Evolutionary conservation across 1,140 invertebrate species (phyloP), one percentile per base, ranked within the genome.

Genomic region (Patella vulgata): DNA sequence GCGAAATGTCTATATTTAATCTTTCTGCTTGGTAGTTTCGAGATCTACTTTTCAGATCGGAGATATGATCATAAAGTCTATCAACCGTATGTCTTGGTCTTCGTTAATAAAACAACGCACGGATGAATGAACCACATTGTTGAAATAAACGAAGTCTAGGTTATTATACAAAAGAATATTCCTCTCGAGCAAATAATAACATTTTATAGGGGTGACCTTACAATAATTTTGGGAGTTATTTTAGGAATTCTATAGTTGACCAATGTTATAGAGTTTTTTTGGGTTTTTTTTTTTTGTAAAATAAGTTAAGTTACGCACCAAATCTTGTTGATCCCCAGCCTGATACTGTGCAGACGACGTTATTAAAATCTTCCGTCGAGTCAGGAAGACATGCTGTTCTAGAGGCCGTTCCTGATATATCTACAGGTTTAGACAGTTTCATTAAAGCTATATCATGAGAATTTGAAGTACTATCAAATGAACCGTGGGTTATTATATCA

Each of bases 391-490:
- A 75, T 1, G 73, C 75, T 1, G 64, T 50, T n/a, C 63, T 61
- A 3, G 50, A 44, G 40, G 63, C 58, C 5, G 46, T 53, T 14
- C 25, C 54, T 12, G 51, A 27, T 0, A 68, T 43, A 47, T 70
- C 66, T 0, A 78, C 40, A 0, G 63, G 61, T 30, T 70, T 70
- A 30, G 66, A 64, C 12, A 78, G 59, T 50, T 72, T 72, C 25
- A 78, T 48, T 17, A 75, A 43, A 21, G 73, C 75, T 40, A 78
- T 72, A 54, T 75, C 75, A 54, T 75, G 67, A 8, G 33, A 19
- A 56, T 70, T 68, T 25, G 46, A 63, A 12, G 30, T 42, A 5
- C 61, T 39, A 27, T 61, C 57, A 63, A 69, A 77, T 9, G 39
- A 31, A 25, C 48, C 50, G 56, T 77, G 72, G 21, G 58, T 42